Conservation (phyloP, 2,797 vertebrate species). For the Sphenopsis melanotis region DNA sequence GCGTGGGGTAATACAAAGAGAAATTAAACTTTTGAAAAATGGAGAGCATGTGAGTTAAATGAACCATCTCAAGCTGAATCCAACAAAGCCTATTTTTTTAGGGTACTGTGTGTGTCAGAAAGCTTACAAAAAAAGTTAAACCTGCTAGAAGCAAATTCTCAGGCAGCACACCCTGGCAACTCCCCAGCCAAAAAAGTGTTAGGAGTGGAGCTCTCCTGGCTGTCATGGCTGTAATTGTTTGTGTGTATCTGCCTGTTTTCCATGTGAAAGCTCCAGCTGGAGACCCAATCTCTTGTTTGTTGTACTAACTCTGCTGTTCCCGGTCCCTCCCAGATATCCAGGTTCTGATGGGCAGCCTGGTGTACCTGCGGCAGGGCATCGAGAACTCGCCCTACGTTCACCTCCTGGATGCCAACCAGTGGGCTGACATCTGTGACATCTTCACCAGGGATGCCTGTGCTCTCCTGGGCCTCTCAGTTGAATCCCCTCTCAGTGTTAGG, state of each 20-base stretch:
- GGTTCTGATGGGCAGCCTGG: conserved; percentile 84
- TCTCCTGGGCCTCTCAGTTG: conserved; percentile 82
- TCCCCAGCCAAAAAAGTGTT: not conserved
- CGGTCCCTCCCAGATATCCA: conserved; percentile 76
- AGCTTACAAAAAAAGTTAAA: not conserved
- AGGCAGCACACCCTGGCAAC: not conserved
- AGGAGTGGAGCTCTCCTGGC: not conserved
- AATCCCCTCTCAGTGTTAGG: conserved; percentile 86
- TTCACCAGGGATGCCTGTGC: conserved; percentile 84
- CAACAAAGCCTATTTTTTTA: not conserved
- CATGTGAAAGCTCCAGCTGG: not conserved
- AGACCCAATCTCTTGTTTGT: not conserved
- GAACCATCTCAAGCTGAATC: not conserved
- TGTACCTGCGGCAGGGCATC: conserved; percentile 84
- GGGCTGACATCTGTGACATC: conserved; percentile 87
- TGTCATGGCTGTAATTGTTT: not conserved
- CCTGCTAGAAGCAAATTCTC: not conserved
- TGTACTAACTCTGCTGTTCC: not conserved
- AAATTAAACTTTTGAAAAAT: not conserved
- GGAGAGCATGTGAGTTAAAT: not conserved
- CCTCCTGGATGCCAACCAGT: conserved; percentile 82
- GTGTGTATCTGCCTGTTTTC: not conserved
- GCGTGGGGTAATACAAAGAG: conserved; percentile 2
- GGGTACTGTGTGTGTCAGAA: not conserved
- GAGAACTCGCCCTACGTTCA: conserved; percentile 85